Evolutionary conservation across 2,888 invertebrate genomes (phyloP).

Genomic region (Epirrhoe alternata): DNA sequence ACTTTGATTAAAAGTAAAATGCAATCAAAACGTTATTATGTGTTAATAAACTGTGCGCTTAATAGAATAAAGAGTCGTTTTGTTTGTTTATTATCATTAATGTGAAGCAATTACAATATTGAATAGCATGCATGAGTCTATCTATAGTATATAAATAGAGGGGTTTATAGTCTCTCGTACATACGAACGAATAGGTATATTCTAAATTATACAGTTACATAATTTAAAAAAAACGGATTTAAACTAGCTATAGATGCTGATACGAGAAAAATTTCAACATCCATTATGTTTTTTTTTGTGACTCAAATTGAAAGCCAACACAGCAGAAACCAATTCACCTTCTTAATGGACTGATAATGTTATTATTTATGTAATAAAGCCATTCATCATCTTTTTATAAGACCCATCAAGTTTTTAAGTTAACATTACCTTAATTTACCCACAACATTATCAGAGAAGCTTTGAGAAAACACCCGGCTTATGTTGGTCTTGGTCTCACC

Average conservation of each 20-base stretch:
- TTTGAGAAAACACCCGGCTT: background rate
- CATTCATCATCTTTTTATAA: conserved; percentile 31
- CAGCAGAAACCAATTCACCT: conserved; percentile 13
- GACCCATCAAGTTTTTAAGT: conserved; percentile 5
- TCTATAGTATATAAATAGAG: no score
- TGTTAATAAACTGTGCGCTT: conserved; percentile 16
- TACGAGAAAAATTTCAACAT: background rate
- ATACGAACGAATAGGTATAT: no score
- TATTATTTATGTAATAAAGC: conserved; percentile 29
- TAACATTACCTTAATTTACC: background rate
- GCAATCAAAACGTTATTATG: conserved; percentile 23
- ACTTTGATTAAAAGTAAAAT: conserved; percentile 22
- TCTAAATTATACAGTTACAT: no score
- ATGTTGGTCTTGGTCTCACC: no score
- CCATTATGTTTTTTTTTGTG: conserved; percentile 28
- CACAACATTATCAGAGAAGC: background rate
- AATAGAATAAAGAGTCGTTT: conserved; percentile 23
- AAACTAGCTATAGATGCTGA: no score
- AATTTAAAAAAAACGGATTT: no score
- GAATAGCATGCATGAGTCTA: no score
- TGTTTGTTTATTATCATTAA: background rate
- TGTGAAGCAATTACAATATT: no score
- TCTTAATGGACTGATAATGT: conserved; percentile 28
- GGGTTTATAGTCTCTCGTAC: no score
- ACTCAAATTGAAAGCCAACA: conserved; percentile 27